These are phyloP conservation scores for Papilio dardanus DNA, from an alignment of 1,140 invertebrate genomes.

Conservation along the genomic window DNA sequence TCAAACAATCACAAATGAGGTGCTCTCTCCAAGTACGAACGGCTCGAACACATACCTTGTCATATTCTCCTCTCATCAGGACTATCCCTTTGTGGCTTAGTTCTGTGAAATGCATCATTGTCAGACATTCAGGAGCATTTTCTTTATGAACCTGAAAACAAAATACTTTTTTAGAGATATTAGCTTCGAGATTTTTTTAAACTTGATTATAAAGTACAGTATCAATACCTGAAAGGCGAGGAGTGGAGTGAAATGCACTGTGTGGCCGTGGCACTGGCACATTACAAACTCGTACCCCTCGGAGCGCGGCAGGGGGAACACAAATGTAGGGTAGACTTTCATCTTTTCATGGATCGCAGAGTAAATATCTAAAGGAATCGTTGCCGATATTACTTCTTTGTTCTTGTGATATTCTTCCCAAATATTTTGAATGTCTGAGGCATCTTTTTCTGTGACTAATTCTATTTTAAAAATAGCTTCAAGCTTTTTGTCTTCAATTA, in stretches of 20 bases:
- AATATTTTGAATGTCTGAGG: conserved; percentile 89
- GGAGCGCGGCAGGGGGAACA: conserved; percentile 91
- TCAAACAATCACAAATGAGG: too few species aligned
- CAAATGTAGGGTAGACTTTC: conserved; percentile 87
- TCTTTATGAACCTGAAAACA: conserved; percentile 90
- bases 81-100: conserved; percentile 91
- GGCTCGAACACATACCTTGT: conserved; percentile 85
- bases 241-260: conserved; percentile 94
- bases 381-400: conserved; percentile 89
- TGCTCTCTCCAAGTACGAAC: too few species aligned
- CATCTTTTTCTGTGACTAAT: conserved; percentile 87
- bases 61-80: conserved; percentile 94
- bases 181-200: background rate
- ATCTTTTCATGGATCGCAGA: conserved; percentile 83
- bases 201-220: background rate
- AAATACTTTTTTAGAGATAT: background rate
- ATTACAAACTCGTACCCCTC: conserved; percentile 96
- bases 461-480: conserved; percentile 91
- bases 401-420: conserved; percentile 92
- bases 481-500: conserved; percentile 82
- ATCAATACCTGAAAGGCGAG: conserved; percentile 90
- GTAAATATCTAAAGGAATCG: conserved; percentile 85
- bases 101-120: conserved; percentile 92
- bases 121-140: conserved; percentile 95
- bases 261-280: conserved; percentile 87